These are phyloP conservation scores for Burhinus bistriatus DNA, from an alignment of 2,113 vertebrate genomes.

Conservation along the genomic window DNA sequence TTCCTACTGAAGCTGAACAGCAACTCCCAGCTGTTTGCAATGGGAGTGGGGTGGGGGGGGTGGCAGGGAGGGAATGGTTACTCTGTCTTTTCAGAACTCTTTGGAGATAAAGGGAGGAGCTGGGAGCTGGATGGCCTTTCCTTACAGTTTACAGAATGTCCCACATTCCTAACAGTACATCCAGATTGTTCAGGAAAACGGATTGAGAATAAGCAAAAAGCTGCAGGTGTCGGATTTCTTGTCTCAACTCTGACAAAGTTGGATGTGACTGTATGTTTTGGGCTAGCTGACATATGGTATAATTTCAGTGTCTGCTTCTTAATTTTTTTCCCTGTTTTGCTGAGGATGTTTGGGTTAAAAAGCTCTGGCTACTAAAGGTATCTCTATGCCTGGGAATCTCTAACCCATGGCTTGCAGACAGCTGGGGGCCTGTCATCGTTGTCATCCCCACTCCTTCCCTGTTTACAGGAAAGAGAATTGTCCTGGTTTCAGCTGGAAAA, in stretches of 20 bases:
- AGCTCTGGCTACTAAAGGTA: neutral
- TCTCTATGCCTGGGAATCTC: neutral
- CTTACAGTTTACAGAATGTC: neutral
- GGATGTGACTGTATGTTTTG: neutral
- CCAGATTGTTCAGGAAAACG: neutral
- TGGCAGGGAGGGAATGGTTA: neutral
- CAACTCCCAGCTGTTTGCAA: neutral
- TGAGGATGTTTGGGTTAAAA: neutral
- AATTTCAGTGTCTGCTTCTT: neutral
- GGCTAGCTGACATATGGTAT: neutral
- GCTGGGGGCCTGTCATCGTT: neutral
- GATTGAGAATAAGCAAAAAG: neutral
- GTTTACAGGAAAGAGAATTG: neutral
- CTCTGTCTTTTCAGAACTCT: neutral
- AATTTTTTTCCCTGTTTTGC: neutral
- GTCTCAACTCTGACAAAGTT: neutral
- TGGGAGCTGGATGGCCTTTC: neutral
- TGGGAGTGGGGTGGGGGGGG: fast-evolving
- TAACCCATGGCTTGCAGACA: neutral
- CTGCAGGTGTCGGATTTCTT: neutral
- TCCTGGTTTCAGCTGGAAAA: neutral
- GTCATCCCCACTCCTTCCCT: neutral
- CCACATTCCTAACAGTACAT: neutral
- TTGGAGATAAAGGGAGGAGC: neutral
- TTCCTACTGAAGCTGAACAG: neutral